Base-by-base conservation (phyloP, 2,113 vertebrate genomes). In the Butorides virescens region DNA sequence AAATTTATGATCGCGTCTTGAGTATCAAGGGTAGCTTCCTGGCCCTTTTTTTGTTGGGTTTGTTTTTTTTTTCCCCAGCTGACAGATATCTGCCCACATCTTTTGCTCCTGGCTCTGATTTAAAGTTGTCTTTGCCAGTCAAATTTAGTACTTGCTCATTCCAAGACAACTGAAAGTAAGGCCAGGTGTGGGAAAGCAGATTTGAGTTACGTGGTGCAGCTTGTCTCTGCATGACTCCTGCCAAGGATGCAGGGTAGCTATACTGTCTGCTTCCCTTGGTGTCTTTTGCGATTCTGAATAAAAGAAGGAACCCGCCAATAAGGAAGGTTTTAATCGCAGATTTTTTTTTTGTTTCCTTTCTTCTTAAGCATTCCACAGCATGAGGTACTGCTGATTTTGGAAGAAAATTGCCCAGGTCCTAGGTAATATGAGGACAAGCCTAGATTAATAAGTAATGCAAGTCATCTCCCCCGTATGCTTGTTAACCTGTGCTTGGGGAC, bases 61-160 rank as follows among this genome's bases (percentile, higher is more conserved):
- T 47, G 37, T 71, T 77, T 63, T 39, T 11, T 79, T 71, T 59
- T 46, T 37, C 6, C 32, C 25, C 42, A 88, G n/a, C 36, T 68
- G 73, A 77, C 21, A 87, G 36, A 6, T 78, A 77, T 37, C 72
- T 89, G 26, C 85, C 67, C 29, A 50, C 11, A 71, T 50, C 68
- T 90, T 93, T 92, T 90, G 42, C 32, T 90, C 32, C 63, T 93
- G 58, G 25, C 27, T 93, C 78, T 93, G 81, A 94, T 65, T 94
- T 94, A 87, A 87, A 82, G 39, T 55, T 79, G 29, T 76, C 66
- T 81, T 96, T 92, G 42, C 73, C 88, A 92, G 85, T 58, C 55
- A 85, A 67, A 94, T 94, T 93, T 94, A 95, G n/a, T n/a, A 77
- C 68, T 77, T 47, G 21, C 15, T 88, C 50, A 62, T 93, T 89